Conservation (phyloP, 1,140 invertebrate genomes). For the Choristoneura fumiferana region DNA sequence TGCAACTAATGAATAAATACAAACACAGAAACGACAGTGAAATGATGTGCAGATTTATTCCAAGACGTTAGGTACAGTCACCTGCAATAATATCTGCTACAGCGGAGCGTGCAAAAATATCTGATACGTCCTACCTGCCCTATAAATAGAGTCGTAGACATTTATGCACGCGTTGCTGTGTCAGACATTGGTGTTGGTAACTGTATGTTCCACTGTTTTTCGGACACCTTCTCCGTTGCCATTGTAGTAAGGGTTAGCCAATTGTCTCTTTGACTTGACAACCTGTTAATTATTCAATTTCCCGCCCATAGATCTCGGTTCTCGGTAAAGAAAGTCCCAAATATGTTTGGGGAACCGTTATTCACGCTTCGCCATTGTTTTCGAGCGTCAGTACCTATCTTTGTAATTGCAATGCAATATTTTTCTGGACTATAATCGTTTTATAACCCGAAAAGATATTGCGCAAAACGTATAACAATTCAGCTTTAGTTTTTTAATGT, state of each 20-base stretch:
- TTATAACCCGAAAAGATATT: slow-evolving; percentile 9
- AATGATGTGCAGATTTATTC: too few species aligned
- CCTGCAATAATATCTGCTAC: too few species aligned
- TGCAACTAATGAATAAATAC: too few species aligned
- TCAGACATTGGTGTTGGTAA: too few species aligned
- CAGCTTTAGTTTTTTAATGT: slow-evolving; percentile 4
- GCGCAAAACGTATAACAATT: slow-evolving; percentile 7
- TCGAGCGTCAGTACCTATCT: not conserved
- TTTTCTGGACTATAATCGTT: slow-evolving; percentile 1
- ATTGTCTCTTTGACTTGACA: not conserved
- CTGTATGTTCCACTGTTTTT: too few species aligned
- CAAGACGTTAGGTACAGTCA: too few species aligned
- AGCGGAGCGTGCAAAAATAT: too few species aligned
- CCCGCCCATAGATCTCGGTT: slow-evolving; percentile 4
- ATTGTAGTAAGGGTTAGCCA: slow-evolving; percentile 8
- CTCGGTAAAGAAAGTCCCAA: slow-evolving; percentile 11
- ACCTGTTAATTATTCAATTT: slow-evolving; percentile 11
- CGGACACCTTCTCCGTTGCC: not conserved
- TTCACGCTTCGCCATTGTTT: not conserved
- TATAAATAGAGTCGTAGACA: too few species aligned
- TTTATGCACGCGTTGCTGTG: too few species aligned
- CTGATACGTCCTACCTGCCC: too few species aligned
- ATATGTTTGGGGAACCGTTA: not conserved
- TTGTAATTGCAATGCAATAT: not conserved
- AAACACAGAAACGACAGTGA: too few species aligned